Evolutionary conservation across 2,888 invertebrate species (phyloP).

Genomic region (Andrena chrysosceles): DNA sequence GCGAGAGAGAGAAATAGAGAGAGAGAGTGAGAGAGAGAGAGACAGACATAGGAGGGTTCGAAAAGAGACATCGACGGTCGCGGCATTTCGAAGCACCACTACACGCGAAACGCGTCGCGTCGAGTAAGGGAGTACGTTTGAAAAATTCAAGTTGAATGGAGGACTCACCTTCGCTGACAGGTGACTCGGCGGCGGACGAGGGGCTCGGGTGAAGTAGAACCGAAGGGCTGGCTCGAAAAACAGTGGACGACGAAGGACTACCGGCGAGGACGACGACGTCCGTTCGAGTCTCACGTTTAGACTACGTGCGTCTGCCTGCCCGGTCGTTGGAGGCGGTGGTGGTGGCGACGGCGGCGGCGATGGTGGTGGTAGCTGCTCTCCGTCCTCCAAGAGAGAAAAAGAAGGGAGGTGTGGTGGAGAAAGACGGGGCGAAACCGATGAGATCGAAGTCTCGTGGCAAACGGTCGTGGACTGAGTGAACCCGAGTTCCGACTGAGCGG

Average conservation of each 20-base stretch:
- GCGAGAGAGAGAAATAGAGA: not conserved
- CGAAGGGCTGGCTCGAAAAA: slow-evolving; percentile 47
- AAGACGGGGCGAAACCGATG: slow-evolving; percentile 51
- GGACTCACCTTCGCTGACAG: slow-evolving; percentile 49
- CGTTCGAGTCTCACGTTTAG: slow-evolving; percentile 68
- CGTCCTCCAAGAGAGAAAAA: slow-evolving; percentile 43
- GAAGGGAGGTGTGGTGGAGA: slow-evolving; percentile 47
- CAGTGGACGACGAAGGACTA: slow-evolving; percentile 45
- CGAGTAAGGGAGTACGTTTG: not conserved
- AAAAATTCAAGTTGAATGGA: not conserved
- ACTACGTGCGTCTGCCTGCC: slow-evolving; percentile 67
- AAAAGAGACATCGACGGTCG: not conserved
- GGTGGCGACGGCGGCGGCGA: slow-evolving; percentile 31
- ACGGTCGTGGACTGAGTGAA: slow-evolving; percentile 84
- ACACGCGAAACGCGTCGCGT: not conserved
- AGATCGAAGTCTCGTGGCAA: slow-evolving; percentile 83
- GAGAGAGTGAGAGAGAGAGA: not conserved
- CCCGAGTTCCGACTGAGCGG: slow-evolving; percentile 83
- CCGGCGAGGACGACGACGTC: slow-evolving; percentile 63
- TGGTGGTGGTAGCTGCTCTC: slow-evolving; percentile 34
- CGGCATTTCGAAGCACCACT: not conserved
- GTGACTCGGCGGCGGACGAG: slow-evolving; percentile 21
- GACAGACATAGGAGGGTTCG: not conserved
- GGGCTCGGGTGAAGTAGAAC: slow-evolving; percentile 28
- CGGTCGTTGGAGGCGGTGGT: slow-evolving; percentile 58